A percentile compares a stretch with the other conserved stretches of the same genome.
These are phyloP conservation scores for Panurus biarmicus DNA, from an alignment of 2,113 vertebrate species.

Conservation along the genomic window DNA sequence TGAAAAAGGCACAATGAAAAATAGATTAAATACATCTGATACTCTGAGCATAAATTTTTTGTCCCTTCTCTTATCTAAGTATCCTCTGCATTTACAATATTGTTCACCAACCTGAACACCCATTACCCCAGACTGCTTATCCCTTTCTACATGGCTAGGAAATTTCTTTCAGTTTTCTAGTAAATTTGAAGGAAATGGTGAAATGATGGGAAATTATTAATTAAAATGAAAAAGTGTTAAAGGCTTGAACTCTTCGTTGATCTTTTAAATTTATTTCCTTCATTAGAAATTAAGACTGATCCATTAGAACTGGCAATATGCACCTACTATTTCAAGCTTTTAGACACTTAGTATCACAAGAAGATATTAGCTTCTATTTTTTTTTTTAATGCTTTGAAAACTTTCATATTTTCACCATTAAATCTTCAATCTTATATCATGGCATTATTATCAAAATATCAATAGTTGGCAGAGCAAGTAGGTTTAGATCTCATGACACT, in stretches of 20 bases:
- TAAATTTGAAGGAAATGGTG: background rate
- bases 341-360: background rate
- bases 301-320: background rate
- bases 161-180: background rate
- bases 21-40: background rate
- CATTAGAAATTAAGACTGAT: background rate
- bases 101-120: background rate
- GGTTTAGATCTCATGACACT: background rate
- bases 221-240: background rate
- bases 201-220: background rate
- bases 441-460: background rate
- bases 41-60: background rate
- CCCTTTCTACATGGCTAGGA: background rate
- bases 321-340: background rate
- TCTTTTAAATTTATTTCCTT: background rate
- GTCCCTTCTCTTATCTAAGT: background rate
- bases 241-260: background rate
- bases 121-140: background rate
- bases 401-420: background rate
- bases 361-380: background rate
- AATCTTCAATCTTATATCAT: background rate
- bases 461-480: background rate
- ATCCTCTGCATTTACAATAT: background rate
- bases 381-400: background rate
- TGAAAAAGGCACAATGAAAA: background rate